Evolutionary conservation across 1,140 invertebrate species (phyloP).

Genomic region (Pantala flavescens): DNA sequence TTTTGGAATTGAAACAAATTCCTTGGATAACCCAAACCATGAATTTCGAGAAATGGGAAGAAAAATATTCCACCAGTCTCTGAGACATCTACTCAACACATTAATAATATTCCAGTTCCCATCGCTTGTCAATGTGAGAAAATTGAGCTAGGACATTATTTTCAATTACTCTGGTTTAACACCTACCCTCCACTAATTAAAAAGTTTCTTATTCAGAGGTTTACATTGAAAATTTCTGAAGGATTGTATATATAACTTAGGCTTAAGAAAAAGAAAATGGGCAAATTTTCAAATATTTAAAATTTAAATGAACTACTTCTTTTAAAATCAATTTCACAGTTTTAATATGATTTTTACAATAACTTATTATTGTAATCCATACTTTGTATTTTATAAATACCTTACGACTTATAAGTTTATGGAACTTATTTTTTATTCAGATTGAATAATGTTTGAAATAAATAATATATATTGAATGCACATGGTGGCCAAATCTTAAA

Average conservation of each 20-base stretch:
- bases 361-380: too few relatives aligned
- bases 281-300: background rate
- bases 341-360: too few relatives aligned
- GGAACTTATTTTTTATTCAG: too few relatives aligned
- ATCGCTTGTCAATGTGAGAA: background rate
- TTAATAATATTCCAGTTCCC: background rate
- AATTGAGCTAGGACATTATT: background rate
- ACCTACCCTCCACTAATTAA: background rate
- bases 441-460: too few relatives aligned
- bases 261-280: background rate
- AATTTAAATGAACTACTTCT: background rate
- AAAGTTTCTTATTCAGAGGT: background rate
- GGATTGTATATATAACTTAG: background rate
- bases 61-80: slow-evolving; percentile 23
- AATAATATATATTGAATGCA: too few relatives aligned
- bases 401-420: too few relatives aligned
- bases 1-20: slow-evolving; percentile 45
- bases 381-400: too few relatives aligned
- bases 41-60: slow-evolving; percentile 39
- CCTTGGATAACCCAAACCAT: slow-evolving; percentile 36
- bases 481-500: too few relatives aligned
- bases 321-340: too few relatives aligned
- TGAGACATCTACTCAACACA: background rate
- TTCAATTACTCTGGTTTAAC: background rate
- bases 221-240: background rate